These are phyloP conservation scores for Sminthopsis crassicaudata DNA, from an alignment of 2,113 vertebrate genomes.

Conservation along the genomic window DNA sequence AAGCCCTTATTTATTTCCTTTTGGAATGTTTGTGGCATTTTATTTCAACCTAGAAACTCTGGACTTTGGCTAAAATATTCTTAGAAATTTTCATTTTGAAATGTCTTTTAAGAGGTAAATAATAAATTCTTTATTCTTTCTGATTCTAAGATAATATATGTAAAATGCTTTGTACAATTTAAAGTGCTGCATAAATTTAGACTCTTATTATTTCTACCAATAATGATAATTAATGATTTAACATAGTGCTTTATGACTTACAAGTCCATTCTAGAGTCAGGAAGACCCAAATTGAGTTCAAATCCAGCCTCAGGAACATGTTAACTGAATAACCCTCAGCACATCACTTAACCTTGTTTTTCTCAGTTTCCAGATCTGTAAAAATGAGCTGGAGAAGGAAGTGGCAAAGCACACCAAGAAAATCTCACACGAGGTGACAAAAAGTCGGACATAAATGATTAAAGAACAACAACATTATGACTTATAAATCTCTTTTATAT, in stretches of 20 bases:
- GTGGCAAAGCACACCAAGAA: not conserved
- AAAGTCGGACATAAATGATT: not conserved
- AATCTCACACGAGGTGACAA: not conserved
- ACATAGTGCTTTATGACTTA: not conserved
- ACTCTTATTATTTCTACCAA: not conserved
- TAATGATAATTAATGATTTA: not conserved
- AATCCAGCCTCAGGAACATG: not conserved
- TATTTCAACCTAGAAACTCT: too few species aligned
- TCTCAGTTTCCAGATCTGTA: too few species aligned
- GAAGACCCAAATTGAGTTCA: too few species aligned
- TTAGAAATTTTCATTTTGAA: too few species aligned
- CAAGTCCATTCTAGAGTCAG: not conserved
- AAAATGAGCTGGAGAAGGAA: not conserved
- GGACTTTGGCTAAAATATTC: too few species aligned
- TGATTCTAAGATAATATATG: too few species aligned
- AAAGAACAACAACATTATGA: not conserved
- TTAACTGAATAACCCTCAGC: not conserved
- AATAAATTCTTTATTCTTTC: too few species aligned
- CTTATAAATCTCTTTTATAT: not conserved
- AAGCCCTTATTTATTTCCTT: too few species aligned
- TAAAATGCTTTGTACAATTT: not conserved
- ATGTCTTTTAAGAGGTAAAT: too few species aligned
- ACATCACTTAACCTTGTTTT: not conserved
- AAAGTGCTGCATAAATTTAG: not conserved
- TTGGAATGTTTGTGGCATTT: too few species aligned